Conservation (phyloP, 1,140 invertebrate genomes). For the Pogonomyrmex barbatus region DNA sequence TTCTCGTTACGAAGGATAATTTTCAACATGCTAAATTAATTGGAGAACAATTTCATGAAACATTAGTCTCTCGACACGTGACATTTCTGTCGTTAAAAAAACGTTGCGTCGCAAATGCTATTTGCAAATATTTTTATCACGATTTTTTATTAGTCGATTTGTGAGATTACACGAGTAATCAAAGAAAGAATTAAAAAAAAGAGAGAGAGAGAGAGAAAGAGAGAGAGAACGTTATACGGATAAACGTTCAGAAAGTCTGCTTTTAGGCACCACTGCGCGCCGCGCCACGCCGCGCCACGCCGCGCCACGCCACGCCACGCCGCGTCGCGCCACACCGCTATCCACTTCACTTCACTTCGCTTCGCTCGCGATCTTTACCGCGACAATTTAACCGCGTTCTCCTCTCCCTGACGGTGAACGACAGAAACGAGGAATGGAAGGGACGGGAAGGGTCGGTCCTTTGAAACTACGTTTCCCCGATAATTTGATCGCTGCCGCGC, state of each 20-base stretch:
- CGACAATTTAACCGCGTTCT: slow-evolving; percentile 47
- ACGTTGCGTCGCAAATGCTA: too few species aligned
- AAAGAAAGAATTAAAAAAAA: too few species aligned
- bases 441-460: slow-evolving; percentile 1
- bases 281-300: background rate
- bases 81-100: too few species aligned
- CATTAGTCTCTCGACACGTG: background rate
- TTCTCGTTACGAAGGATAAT: background rate
- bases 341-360: slow-evolving; percentile 29
- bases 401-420: background rate
- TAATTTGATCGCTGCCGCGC: slow-evolving; percentile 51
- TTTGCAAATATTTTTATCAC: too few species aligned
- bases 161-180: background rate
- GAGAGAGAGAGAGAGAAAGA: background rate
- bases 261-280: background rate
- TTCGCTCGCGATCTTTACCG: slow-evolving; percentile 35
- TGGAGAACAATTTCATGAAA: background rate
- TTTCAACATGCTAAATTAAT: slow-evolving; percentile 19
- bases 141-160: background rate
- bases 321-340: too few species aligned
- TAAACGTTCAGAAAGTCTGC: background rate
- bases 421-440: too few species aligned
- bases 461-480: slow-evolving; percentile 56
- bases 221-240: background rate
- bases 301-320: background rate